These are phyloP conservation scores for Drosophila arawakana DNA, from an alignment of 1,140 invertebrate genomes.

Conservation along the genomic window DNA sequence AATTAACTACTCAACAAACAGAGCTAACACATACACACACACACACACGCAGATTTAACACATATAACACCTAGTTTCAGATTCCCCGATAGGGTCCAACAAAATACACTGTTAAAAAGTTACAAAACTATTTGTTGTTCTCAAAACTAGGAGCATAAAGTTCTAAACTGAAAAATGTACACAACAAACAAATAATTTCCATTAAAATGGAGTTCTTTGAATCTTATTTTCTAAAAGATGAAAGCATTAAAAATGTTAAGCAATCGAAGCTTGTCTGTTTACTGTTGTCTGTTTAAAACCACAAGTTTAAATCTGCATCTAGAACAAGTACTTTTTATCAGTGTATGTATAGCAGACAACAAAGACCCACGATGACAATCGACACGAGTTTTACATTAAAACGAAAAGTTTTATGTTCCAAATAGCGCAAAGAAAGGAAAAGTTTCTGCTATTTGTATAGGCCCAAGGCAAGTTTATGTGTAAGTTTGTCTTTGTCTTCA, in stretches of 20 bases:
- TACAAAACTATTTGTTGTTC: too few relatives aligned
- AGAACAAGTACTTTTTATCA: too few relatives aligned
- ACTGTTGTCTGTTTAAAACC: too few relatives aligned
- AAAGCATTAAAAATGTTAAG: too few relatives aligned
- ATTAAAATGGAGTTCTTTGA: too few relatives aligned
- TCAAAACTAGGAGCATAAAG: too few relatives aligned
- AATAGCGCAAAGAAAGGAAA: conserved; percentile 49
- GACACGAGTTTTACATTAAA: conserved; percentile 80
- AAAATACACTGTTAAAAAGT: background rate
- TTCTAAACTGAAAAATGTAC: too few relatives aligned
- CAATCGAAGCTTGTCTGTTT: too few relatives aligned
- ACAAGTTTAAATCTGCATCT: too few relatives aligned
- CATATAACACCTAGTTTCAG: conserved; percentile 35
- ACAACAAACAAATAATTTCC: too few relatives aligned
- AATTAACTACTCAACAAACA: conserved; percentile 64
- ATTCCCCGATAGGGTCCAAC: conserved; percentile 30
- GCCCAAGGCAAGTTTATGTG: conserved; percentile 53
- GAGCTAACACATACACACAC: conserved; percentile 6
- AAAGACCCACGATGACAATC: conserved; percentile 47
- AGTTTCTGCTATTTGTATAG: conserved; percentile 77
- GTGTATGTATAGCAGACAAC: conserved; percentile 28
- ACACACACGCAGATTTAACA: background rate
- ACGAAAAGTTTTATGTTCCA: conserved; percentile 63
- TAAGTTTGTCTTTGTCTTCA: conserved; percentile 35
- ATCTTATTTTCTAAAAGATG: too few relatives aligned